Evolutionary conservation across 2,113 vertebrate species (phyloP).

Genomic region (Chloebia gouldiae): DNA sequence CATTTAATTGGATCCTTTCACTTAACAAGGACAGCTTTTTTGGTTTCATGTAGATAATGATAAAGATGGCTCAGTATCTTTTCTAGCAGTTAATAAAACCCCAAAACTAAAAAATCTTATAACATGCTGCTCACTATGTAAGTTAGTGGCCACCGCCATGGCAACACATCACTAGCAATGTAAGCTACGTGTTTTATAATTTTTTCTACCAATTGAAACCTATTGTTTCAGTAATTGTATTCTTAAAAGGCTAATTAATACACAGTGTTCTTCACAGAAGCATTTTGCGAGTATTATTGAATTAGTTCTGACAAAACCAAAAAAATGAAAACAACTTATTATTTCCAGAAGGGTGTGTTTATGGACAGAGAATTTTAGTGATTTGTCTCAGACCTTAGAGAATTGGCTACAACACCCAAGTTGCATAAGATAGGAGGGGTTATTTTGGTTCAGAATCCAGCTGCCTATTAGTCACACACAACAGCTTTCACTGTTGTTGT

Average conservation of each 20-base stretch:
- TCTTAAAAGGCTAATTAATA: background rate
- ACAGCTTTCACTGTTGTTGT: background rate
- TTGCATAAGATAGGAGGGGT: background rate
- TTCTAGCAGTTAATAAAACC: background rate
- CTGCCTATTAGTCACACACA: background rate
- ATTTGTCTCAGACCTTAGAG: background rate
- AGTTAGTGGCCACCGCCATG: background rate
- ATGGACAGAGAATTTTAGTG: background rate
- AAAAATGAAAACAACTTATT: background rate
- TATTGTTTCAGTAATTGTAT: background rate
- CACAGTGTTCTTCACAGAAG: background rate
- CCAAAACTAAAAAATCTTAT: background rate
- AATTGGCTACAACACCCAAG: background rate
- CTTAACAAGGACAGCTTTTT: background rate
- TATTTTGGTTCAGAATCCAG: background rate
- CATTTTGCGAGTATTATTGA: background rate
- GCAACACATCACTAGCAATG: background rate
- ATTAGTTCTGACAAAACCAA: background rate
- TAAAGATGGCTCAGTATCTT: background rate
- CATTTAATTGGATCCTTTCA: background rate
- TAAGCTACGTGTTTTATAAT: background rate
- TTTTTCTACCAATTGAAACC: background rate
- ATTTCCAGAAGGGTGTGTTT: background rate
- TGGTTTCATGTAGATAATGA: background rate
- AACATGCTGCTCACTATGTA: accelerated